These are phyloP conservation scores for Neuroterus valhalla DNA, from an alignment of 1,140 invertebrate species.

Conservation along the genomic window DNA sequence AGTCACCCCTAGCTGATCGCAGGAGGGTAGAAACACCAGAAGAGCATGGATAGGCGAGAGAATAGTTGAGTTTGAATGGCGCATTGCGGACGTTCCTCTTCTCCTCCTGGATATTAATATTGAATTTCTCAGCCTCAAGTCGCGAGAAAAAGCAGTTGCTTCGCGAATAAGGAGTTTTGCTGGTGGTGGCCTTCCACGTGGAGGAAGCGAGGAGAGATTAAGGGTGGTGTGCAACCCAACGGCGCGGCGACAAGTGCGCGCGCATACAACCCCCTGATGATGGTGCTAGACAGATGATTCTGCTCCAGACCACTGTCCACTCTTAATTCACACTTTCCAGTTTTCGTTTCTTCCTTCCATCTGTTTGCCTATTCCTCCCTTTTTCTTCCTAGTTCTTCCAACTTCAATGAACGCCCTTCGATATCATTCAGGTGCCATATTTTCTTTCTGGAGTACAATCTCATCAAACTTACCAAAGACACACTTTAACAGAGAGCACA, in stretches of 20 bases:
- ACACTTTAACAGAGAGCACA: neutral
- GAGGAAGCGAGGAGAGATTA: conserved; percentile 16
- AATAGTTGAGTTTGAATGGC: conserved; percentile 53
- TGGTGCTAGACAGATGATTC: conserved; percentile 44
- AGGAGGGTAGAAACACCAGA: conserved; percentile 38
- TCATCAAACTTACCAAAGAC: neutral
- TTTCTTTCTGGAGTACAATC: conserved; percentile 6
- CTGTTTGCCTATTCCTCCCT: neutral
- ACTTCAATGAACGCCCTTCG: conserved; percentile 25
- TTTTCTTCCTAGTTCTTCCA: conserved; percentile 19
- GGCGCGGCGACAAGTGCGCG: conserved; percentile 50
- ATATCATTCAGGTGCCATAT: conserved; percentile 23
- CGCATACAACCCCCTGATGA: conserved; percentile 45
- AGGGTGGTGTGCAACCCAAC: neutral
- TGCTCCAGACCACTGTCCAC: conserved; percentile 61
- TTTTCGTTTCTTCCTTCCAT: conserved; percentile 32
- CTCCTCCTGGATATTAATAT: conserved; percentile 71
- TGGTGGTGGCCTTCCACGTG: conserved; percentile 3
- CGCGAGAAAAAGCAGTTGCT: conserved; percentile 6
- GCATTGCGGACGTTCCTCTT: conserved; percentile 71
- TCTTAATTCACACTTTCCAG: conserved; percentile 33
- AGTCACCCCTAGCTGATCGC: conserved; percentile 48
- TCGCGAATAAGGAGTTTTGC: neutral
- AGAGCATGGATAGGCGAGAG: neutral
- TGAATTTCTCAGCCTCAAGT: conserved; percentile 61